These are phyloP conservation scores for Stigmatopora nigra DNA, from an alignment of 2,113 vertebrate genomes.

Conservation along the genomic window DNA sequence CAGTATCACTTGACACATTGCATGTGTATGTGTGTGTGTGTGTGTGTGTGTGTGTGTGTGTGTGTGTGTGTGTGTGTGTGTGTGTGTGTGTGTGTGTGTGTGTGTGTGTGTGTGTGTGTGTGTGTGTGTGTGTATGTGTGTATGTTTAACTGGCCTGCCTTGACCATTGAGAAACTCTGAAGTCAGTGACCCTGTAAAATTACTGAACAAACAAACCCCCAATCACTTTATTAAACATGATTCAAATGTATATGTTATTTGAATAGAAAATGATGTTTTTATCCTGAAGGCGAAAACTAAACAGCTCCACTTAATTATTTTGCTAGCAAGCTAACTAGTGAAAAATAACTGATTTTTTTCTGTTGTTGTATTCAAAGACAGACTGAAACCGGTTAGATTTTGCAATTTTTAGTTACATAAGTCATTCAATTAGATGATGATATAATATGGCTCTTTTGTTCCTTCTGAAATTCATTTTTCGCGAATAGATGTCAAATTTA, in stretches of 20 bases:
- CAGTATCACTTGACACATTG: not conserved
- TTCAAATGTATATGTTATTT: too few species aligned
- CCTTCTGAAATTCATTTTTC: too few species aligned
- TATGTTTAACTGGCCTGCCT: not conserved
- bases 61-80: constrained; percentile 4
- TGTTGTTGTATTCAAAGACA: too few species aligned
- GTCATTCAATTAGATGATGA: too few species aligned
- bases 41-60: constrained; percentile 5
- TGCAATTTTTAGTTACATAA: too few species aligned
- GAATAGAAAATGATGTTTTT: too few species aligned
- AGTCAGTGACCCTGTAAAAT: not conserved
- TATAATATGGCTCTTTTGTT: too few species aligned
- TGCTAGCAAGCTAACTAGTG: not conserved
- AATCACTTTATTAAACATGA: not conserved
- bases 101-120: constrained; percentile 1
- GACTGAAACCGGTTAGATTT: too few species aligned
- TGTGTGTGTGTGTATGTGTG: constrained; percentile 5
- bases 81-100: constrained; percentile 1
- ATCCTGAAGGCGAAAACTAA: too few species aligned
- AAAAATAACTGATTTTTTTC: not conserved
- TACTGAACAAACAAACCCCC: not conserved
- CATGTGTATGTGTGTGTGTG: not conserved
- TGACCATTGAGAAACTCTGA: not conserved
- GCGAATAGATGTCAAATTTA: too few species aligned
- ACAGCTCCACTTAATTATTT: not conserved